Percentiles rank a stretch among this genome's conserved stretches.
Conservation (phyloP, 2,113 vertebrate genomes). For the Chamaetylas fuelleborni region DNA sequence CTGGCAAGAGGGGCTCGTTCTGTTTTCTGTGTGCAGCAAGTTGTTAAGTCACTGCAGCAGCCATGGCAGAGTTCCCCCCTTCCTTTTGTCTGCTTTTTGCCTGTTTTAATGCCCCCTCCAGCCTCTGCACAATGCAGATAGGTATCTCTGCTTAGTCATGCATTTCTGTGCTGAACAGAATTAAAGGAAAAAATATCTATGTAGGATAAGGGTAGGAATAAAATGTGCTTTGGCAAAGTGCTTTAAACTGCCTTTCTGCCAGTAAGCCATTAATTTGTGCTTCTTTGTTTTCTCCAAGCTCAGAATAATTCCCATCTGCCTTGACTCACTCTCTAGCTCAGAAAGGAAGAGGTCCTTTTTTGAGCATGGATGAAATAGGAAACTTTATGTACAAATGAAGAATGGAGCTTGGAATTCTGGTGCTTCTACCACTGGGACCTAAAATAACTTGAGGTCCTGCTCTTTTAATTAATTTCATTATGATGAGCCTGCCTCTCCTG, state of each 20-base stretch:
- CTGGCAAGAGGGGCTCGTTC: not conserved
- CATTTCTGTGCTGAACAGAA: not conserved
- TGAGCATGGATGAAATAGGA: not conserved
- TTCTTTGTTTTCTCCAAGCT: conserved; percentile 65
- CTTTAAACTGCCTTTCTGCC: conserved; percentile 52
- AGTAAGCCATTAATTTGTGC: conserved; percentile 66
- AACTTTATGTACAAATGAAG: conserved; percentile 19
- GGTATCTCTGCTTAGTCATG: not conserved
- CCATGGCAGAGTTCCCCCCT: not conserved
- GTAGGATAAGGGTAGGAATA: conserved; percentile 44
- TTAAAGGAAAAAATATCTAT: conserved; percentile 20
- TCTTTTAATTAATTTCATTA: conserved; percentile 69
- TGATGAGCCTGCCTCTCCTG: conserved; percentile 20
- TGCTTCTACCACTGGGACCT: conserved; percentile 19
- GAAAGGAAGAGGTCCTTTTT: conserved; percentile 51
- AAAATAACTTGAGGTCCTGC: conserved; percentile 61
- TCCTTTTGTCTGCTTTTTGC: not conserved
- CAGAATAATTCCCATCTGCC: conserved; percentile 67
- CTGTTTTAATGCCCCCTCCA: not conserved
- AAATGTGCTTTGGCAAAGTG: conserved; percentile 46
- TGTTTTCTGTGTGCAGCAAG: not conserved
- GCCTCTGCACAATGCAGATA: not conserved
- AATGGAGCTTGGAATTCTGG: conserved; percentile 24
- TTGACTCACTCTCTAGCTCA: conserved; percentile 33
- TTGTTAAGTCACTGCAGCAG: not conserved